Base-by-base conservation (phyloP, 2,888 invertebrate genomes). In the Herminia tarsipennalis region DNA sequence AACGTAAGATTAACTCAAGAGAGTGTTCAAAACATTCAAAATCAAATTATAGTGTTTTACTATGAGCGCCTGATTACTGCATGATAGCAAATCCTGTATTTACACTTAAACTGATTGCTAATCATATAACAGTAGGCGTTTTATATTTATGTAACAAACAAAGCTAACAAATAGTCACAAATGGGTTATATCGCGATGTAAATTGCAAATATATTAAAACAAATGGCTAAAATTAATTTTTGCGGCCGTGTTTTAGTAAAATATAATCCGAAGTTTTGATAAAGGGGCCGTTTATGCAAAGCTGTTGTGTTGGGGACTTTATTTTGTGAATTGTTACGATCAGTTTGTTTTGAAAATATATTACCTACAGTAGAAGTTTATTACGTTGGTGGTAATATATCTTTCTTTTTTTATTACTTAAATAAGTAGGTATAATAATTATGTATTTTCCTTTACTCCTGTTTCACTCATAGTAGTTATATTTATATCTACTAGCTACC, bases 151-250 rank as follows among this genome's bases (percentile, higher is more conserved):
- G 36, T 40, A 42, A 44, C 39, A 35, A 2, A n/a, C n/a, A n/a
- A 50, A 49, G 40, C 42, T 50, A 34, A 47, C 41, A 37, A 55
- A 57, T 28, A 50, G 42, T 44, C 39, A 29, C 43, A 55, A 36
- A 39, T 47, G 51, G 50, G 32, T 44, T 53, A 52, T 56, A 56
- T 62, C 56, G 54, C 43, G 35, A 30, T 53, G 57, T 57, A 60
- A 73, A 73, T 62, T 68, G 61, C 66, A 67, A 71, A 70, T 71
- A 64, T 68, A 75, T 75, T 73, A 63, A 71, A 71, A 75, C 53
- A 48, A 66, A 75, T 73, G 57, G 65, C 59, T 37, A 33, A 63
- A 72, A 73, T 72, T 71, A 61, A 70, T 73, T 70, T 67, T 68
- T 62, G 66, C 40, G 58, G 66, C 50, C 42, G 56, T 42, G 53